phyloP scores from a whole-genome alignment of 2,888 invertebrate genomes.

The Blastobasis lacticolella region DNA sequence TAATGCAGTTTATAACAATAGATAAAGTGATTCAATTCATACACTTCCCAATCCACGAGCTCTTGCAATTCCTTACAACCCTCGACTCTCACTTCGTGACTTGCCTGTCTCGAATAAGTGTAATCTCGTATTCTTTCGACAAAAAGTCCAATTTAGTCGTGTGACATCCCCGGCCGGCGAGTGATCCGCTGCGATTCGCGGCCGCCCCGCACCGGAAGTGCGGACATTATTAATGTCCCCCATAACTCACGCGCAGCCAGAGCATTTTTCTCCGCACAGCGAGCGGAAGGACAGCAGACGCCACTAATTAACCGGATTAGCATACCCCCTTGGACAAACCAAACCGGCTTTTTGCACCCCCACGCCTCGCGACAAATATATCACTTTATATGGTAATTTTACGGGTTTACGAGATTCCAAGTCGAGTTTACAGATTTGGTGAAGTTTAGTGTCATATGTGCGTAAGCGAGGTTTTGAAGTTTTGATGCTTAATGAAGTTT shows the following conservation, averaged over 20 bases:
- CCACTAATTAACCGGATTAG: conserved; percentile 70
- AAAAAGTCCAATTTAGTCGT: not conserved
- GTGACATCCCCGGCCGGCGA: conserved; percentile 10
- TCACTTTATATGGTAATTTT: conserved; percentile 30
- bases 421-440: too few relatives aligned
- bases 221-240: conserved; percentile 64
- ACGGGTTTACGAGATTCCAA: conserved; percentile 20
- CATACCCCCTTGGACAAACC: conserved; percentile 44
- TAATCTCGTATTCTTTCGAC: too few relatives aligned
- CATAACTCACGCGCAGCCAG: conserved; percentile 57
- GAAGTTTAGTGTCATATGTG: too few relatives aligned
- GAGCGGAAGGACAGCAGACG: conserved; percentile 51
- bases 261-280: conserved; percentile 58
- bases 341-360: conserved; percentile 38
- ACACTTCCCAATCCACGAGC: too few relatives aligned
- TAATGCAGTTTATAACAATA: too few relatives aligned
- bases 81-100: too few relatives aligned
- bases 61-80: too few relatives aligned
- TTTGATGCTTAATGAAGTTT: too few relatives aligned
- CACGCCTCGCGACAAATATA: conserved; percentile 22
- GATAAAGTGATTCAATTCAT: too few relatives aligned
- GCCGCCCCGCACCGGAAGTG: conserved; percentile 36
- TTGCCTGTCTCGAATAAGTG: too few relatives aligned
- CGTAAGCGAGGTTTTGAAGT: too few relatives aligned
- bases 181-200: conserved; percentile 29